A percentile compares a stretch with the other conserved stretches of the same genome.
These are phyloP conservation scores for Rhabditoides inermis DNA, from an alignment of 2,888 invertebrate genomes.

Conservation along the genomic window DNA sequence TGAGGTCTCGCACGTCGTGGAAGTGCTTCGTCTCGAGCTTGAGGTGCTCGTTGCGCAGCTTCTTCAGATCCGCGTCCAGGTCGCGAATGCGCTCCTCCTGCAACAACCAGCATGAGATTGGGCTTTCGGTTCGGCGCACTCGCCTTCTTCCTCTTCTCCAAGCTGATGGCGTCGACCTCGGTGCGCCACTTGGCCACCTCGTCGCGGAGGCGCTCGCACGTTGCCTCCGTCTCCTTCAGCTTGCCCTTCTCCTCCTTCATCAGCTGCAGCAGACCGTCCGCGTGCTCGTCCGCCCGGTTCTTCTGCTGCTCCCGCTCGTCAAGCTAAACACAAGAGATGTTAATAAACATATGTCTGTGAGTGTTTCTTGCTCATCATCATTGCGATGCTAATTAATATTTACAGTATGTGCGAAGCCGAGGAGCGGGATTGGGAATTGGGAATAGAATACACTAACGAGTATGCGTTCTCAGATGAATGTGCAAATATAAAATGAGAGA, in stretches of 20 bases:
- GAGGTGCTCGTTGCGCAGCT: constrained; percentile 14
- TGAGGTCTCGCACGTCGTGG: constrained; percentile 18
- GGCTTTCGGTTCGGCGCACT: no score
- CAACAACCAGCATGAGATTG: not conserved
- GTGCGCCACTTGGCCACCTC: constrained; percentile 13
- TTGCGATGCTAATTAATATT: no score
- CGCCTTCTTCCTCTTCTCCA: constrained; percentile 14
- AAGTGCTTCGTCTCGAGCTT: constrained; percentile 25
- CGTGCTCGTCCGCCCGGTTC: constrained; percentile 13
- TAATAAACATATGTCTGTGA: no score
- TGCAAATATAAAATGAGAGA: no score
- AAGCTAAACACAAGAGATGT: no score
- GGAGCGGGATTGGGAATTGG: no score
- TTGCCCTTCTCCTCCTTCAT: constrained; percentile 1
- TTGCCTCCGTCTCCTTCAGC: not conserved
- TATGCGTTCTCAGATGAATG: no score
- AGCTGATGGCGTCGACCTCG: constrained; percentile 11
- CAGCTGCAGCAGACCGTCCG: constrained; percentile 12
- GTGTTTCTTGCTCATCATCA: no score
- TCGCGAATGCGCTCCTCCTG: not conserved
- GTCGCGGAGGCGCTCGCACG: constrained; percentile 9
- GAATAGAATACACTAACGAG: no score
- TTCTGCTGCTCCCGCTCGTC: constrained; percentile 12
- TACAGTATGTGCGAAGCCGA: no score
- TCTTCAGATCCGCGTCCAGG: constrained; percentile 17